Evolutionary conservation across 2,113 vertebrate genomes (phyloP).

Genomic region (Myodes glareolus): DNA sequence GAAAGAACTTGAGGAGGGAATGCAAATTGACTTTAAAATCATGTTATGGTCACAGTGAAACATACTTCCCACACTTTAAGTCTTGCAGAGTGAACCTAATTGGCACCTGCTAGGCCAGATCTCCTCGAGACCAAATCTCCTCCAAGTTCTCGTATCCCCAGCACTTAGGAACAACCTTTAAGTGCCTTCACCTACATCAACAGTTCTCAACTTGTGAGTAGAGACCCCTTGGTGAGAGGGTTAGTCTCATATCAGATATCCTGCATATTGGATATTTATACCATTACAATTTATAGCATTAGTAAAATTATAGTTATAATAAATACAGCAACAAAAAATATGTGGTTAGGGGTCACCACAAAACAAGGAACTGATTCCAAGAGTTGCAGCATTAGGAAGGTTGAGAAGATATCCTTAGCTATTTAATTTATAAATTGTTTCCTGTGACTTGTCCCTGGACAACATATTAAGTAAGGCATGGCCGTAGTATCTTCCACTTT

Average conservation of each 20-base stretch:
- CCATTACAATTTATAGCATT: background rate
- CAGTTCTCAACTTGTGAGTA: background rate
- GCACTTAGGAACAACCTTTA: background rate
- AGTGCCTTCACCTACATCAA: background rate
- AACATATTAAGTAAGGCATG: background rate
- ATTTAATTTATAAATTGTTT: background rate
- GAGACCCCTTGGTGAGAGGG: accelerated
- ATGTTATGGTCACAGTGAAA: background rate
- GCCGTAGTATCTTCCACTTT: background rate
- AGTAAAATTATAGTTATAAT: background rate
- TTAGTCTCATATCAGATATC: background rate
- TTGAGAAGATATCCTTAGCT: background rate
- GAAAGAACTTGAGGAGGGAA: background rate
- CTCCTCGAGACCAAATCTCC: background rate
- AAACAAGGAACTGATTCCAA: too few relatives aligned
- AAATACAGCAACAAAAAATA: background rate
- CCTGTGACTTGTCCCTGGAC: background rate
- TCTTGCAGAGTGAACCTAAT: background rate
- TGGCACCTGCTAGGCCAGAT: too few relatives aligned
- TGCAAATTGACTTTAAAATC: background rate
- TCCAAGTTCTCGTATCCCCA: too few relatives aligned
- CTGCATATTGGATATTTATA: too few relatives aligned
- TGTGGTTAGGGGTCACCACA: background rate
- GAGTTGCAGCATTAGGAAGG: background rate
- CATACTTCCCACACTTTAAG: background rate